These are phyloP conservation scores for Cardinalis cardinalis DNA, from an alignment of 2,113 vertebrate species.

Conservation along the genomic window DNA sequence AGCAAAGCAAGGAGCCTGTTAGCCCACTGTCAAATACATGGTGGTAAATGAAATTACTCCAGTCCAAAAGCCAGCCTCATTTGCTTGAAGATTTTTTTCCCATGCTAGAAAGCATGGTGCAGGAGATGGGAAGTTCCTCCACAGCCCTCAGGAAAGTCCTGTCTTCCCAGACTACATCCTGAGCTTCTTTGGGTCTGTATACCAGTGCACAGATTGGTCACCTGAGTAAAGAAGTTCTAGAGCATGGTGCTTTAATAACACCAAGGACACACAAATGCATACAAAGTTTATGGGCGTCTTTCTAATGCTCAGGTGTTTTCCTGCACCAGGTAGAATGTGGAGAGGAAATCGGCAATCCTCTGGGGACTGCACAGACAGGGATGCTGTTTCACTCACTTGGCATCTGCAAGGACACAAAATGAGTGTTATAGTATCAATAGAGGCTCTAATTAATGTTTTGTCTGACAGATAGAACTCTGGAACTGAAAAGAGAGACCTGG, in stretches of 20 bases:
- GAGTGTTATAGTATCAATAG: not conserved
- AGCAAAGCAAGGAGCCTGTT: not conserved
- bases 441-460: constrained; percentile 3
- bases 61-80: not conserved
- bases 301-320: not conserved
- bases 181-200: not conserved
- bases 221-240: not conserved
- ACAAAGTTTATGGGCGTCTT: not conserved
- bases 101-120: not conserved
- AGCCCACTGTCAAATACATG: not conserved
- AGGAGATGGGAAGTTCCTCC: not conserved
- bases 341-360: not conserved
- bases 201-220: fast-evolving
- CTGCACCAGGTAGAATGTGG: not conserved
- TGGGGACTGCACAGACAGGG: not conserved
- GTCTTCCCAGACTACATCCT: not conserved
- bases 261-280: not conserved
- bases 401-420: constrained; percentile 8
- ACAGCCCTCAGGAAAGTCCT: not conserved
- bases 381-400: not conserved
- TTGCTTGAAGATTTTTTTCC: not conserved
- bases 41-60: not conserved
- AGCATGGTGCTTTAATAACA: not conserved
- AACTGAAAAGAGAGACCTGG: not conserved
- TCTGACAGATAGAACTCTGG: not conserved